phyloP scores from a whole-genome alignment of 2,113 vertebrate species.

The Heterochromis multidens region DNA sequence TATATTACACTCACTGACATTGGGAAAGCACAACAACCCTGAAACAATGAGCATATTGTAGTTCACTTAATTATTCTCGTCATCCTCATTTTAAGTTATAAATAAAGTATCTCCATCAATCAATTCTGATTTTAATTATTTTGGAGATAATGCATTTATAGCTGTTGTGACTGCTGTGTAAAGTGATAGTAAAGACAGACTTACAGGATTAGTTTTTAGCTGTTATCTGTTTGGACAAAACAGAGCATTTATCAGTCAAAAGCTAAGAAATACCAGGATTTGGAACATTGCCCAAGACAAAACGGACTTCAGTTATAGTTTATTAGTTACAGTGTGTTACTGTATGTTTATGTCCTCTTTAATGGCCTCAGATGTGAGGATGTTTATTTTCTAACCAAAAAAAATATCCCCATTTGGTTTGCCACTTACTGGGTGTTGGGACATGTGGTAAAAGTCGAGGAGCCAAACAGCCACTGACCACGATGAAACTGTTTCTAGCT shows the following conservation, averaged over 20 bases:
- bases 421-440: neutral
- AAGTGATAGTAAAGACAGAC: neutral
- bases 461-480: neutral
- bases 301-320: neutral
- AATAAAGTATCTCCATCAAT: neutral
- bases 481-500: neutral
- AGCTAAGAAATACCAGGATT: neutral
- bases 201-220: neutral
- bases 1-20: neutral
- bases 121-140: neutral
- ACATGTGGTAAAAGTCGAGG: neutral
- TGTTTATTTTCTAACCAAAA: neutral
- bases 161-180: neutral
- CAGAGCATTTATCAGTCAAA: slow-evolving; percentile 13
- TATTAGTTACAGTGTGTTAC: neutral
- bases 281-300: neutral
- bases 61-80: neutral
- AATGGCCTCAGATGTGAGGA: neutral
- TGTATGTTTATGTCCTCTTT: neutral
- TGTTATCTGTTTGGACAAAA: neutral
- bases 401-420: neutral
- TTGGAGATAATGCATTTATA: neutral
- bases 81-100: neutral
- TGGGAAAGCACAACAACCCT: neutral
- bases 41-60: neutral